A percentile compares a stretch with the other conserved stretches of the same genome.
Conservation (phyloP, 1,140 invertebrate genomes). For the Melitaea cinxia region DNA sequence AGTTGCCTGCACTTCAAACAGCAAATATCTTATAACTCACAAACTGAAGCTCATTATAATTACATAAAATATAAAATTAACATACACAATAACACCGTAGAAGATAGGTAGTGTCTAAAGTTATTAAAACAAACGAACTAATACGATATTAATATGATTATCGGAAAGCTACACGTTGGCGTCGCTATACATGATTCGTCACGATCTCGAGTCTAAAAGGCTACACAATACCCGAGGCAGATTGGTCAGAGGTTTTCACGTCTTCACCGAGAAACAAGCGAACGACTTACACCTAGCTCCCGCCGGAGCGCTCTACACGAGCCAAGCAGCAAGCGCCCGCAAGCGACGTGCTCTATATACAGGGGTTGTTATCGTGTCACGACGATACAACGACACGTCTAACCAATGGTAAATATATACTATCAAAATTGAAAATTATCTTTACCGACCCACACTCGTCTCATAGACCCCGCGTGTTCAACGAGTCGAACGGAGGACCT, state of each 20-base stretch:
- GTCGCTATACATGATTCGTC: conserved; percentile 75
- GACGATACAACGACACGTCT: conserved; percentile 54
- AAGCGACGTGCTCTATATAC: too few relatives aligned
- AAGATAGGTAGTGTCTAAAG: conserved; percentile 58
- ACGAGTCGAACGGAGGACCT: not conserved
- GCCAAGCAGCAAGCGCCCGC: conserved; percentile 57
- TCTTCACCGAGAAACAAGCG: conserved; percentile 73
- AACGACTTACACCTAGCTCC: conserved; percentile 69
- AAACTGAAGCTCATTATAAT: conserved; percentile 73
- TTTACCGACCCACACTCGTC: conserved; percentile 38
- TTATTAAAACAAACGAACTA: conserved; percentile 56
- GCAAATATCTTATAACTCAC: conserved; percentile 74
- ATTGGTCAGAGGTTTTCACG: conserved; percentile 76
- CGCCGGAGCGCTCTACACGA: too few relatives aligned
- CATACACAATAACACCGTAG: conserved; percentile 62
- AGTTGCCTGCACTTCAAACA: conserved; percentile 79
- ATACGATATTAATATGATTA: conserved; percentile 47
- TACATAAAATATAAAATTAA: conserved; percentile 73
- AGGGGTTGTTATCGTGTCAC: conserved; percentile 28
- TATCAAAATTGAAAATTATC: conserved; percentile 59
- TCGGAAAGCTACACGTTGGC: conserved; percentile 70
- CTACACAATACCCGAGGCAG: conserved; percentile 77
- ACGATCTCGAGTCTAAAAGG: conserved; percentile 72
- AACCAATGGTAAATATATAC: conserved; percentile 68
- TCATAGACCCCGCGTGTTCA: conserved; percentile 11